A percentile compares a stretch with the other conserved stretches of the same genome.
Conservation (phyloP, 2,113 vertebrate genomes). For the Sapayoa aenigma region DNA sequence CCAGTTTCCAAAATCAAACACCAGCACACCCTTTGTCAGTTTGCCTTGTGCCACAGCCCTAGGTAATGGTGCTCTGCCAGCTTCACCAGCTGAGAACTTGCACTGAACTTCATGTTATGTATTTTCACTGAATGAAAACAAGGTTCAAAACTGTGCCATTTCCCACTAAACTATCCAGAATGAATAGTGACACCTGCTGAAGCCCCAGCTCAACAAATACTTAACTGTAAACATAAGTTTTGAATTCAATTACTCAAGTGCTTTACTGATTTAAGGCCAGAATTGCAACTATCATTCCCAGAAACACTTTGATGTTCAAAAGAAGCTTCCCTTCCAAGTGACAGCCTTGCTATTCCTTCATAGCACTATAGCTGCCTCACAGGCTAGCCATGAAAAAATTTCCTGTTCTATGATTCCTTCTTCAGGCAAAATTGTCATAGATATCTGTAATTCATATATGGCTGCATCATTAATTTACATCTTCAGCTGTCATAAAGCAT, state of each 20-base stretch:
- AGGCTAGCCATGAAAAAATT: neutral
- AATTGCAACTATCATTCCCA: neutral
- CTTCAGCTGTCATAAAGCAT: neutral
- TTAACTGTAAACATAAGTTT: neutral
- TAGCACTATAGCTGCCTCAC: neutral
- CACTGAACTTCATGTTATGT: neutral
- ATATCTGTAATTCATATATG: neutral
- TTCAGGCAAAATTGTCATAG: neutral
- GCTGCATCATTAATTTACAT: neutral
- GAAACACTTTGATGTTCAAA: neutral
- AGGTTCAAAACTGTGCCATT: neutral
- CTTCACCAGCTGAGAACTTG: neutral
- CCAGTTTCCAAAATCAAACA: neutral
- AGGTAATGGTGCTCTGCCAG: neutral
- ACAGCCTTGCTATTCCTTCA: neutral
- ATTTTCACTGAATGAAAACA: neutral
- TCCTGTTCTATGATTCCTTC: neutral
- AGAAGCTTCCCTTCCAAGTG: neutral
- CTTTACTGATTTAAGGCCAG: neutral
- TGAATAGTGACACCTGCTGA: conserved; percentile 26
- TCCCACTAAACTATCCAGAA: neutral
- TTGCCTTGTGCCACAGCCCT: neutral
- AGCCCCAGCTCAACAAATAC: neutral
- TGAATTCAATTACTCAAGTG: neutral
- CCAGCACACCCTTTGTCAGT: neutral